Evolutionary conservation across 2,113 vertebrate species (phyloP).

Genomic region (Albula goreensis): DNA sequence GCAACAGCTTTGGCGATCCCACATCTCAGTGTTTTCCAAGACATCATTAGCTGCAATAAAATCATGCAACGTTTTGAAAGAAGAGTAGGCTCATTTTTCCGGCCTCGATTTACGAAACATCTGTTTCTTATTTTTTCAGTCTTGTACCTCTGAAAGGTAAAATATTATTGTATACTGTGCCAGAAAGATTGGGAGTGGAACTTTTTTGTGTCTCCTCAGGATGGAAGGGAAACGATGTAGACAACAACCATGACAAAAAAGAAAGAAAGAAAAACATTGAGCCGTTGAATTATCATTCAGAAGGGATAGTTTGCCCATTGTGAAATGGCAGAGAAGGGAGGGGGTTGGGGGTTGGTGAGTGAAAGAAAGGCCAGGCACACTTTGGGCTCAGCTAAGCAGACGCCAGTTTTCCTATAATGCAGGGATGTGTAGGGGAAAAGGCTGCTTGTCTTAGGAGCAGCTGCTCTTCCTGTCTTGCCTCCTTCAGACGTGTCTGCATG

Average conservation of each 20-base stretch:
- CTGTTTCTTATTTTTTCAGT: conserved; percentile 25
- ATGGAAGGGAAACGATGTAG: background rate
- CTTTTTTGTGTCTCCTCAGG: background rate
- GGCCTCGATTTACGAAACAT: conserved; percentile 28
- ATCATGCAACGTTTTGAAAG: conserved; percentile 21
- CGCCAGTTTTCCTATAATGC: background rate
- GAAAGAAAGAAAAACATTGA: conserved; percentile 5
- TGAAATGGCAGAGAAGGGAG: background rate
- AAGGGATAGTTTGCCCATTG: conserved; percentile 19
- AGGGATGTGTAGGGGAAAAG: conserved; percentile 5
- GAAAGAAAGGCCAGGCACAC: conserved; percentile 21
- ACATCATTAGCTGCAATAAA: conserved; percentile 29
- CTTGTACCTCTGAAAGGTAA: background rate
- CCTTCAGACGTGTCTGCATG: conserved; percentile 30
- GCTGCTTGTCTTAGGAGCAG: conserved; percentile 22
- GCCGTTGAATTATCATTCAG: conserved; percentile 12
- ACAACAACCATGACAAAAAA: conserved; percentile 4
- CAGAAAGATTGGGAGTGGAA: background rate
- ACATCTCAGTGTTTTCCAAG: conserved; percentile 16
- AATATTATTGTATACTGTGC: background rate
- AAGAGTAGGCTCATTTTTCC: conserved; percentile 19
- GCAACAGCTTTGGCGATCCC: background rate
- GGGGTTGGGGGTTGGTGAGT: background rate
- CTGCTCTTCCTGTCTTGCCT: conserved; percentile 23
- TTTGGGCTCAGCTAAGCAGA: background rate